These are phyloP conservation scores for Picus viridis DNA, from an alignment of 2,797 vertebrate species.

Conservation along the genomic window DNA sequence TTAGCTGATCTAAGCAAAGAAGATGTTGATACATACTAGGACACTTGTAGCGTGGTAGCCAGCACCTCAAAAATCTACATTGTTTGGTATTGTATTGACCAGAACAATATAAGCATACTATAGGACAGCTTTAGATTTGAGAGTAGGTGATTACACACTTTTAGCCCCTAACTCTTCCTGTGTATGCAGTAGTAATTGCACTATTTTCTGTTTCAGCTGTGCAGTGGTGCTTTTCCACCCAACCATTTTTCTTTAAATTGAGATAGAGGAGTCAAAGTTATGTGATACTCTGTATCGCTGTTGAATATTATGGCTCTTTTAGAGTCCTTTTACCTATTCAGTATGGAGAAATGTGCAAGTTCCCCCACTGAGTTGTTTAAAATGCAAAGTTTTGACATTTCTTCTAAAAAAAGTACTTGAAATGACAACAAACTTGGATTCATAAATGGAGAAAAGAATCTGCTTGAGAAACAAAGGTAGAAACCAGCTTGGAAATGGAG, in stretches of 20 bases:
- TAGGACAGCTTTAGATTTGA: neutral
- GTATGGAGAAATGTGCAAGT: neutral
- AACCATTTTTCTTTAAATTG: neutral
- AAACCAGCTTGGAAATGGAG: neutral
- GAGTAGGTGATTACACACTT: neutral
- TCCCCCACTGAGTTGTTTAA: neutral
- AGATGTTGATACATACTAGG: neutral
- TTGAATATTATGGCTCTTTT: neutral
- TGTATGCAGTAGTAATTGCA: neutral
- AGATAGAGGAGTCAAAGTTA: neutral
- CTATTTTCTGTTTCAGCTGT: neutral
- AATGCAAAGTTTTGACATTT: constrained; percentile 2
- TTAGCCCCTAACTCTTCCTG: neutral
- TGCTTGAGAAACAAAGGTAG: constrained; percentile 17
- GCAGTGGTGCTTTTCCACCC: neutral
- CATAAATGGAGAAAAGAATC: neutral
- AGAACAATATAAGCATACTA: neutral
- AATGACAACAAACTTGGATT: neutral
- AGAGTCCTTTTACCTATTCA: neutral
- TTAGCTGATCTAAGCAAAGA: neutral
- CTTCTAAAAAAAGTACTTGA: constrained; percentile 2
- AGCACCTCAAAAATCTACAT: neutral
- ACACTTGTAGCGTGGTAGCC: neutral
- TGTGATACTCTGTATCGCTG: neutral
- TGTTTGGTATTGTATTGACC: neutral